Conservation (phyloP, 2,113 vertebrate species). For the Rynchops niger region DNA sequence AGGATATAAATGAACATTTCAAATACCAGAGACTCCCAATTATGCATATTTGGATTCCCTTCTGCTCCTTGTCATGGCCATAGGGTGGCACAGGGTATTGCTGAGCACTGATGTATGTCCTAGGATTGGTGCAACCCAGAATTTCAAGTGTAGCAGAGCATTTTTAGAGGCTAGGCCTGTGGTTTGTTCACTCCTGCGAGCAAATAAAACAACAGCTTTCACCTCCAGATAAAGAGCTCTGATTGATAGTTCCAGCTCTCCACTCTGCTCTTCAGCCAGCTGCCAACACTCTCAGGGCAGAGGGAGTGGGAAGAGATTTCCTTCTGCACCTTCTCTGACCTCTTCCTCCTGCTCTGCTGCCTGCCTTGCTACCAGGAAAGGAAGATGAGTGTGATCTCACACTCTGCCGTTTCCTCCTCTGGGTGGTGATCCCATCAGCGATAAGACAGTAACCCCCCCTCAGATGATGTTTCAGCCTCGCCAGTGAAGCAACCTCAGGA, state of each 20-base stretch:
- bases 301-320: background rate
- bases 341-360: background rate
- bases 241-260: background rate
- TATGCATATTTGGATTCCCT: background rate
- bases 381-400: background rate
- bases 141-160: background rate
- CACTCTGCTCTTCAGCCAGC: background rate
- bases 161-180: background rate
- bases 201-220: background rate
- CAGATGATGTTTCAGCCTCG: background rate
- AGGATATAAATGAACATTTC: background rate
- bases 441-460: background rate
- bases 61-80: fast-evolving
- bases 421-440: background rate
- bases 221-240: background rate
- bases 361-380: background rate
- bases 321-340: background rate
- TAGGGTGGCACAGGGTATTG: background rate
- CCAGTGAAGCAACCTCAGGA: background rate
- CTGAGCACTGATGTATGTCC: background rate
- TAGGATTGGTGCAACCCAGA: background rate
- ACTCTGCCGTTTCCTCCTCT: background rate
- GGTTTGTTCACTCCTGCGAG: background rate
- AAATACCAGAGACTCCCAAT: background rate
- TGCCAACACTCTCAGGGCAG: background rate